Evolutionary conservation across 2,797 vertebrate species (phyloP), one percentile per base, ranked within the genome.

Genomic region (Schizothorax lantsangensis): DNA sequence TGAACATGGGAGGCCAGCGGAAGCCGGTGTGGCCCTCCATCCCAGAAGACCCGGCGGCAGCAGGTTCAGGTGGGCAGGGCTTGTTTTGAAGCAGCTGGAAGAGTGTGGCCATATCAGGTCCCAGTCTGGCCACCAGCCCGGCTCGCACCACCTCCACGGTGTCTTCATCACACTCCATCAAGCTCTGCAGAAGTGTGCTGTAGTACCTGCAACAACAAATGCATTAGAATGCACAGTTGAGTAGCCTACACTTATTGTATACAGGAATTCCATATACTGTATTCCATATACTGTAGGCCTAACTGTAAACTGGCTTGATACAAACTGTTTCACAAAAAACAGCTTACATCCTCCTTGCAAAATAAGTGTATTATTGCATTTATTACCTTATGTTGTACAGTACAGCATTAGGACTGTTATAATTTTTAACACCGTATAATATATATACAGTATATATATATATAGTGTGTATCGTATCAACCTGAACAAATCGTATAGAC

Each of bases 91-190:
- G 95, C 36, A 98, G 95, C 91, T 97, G 96, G 88, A 98, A 97
- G 84, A 99, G 97, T 77, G 95, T 97, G 57, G 97, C 96, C 95
- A 98, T 97, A 91, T 99, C 97, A 38, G 98, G 97, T 0, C 96
- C 97, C 0, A 99, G 92, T 83, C 97, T 93, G 89, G 96, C 92
- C 90, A 98, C 90, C 77, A 99, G 92, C 86, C 96, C 97, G 43
- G 95, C 91, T 88, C 96, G 95, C 89, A 99, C 97, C 49, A 94
- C 92, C 77, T 90, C 93, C 79, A 99, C 97, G 0, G 97, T 99
- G 83, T 96, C 95, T 7, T 97, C 96, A 0, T 98, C 97, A 0
- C 98, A 99, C 54, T 95, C 93, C 94, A 98, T 84, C 6, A 99
- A 94, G 71, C 95, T 96, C 86, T 96, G 94, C 84, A 99, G 93